Base-by-base conservation (phyloP, 2,113 vertebrate genomes). In the Glaucomys volans region DNA sequence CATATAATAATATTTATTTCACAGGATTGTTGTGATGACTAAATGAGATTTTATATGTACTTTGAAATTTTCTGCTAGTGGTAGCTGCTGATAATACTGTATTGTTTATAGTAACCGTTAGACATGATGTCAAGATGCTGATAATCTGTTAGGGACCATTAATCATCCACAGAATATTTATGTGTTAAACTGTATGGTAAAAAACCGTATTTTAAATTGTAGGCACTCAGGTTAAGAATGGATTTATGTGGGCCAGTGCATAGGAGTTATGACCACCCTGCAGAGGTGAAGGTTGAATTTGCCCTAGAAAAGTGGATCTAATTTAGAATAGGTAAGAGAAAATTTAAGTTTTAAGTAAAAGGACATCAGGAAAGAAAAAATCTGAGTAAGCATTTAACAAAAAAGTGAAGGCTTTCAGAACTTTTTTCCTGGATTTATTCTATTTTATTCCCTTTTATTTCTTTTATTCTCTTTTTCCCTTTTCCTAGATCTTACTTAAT, bases 311-410 rank as follows among this genome's bases (percentile, higher is more conserved):
- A 57, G 12, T 64, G 10, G 40, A 42, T 18, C 81, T 52, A 91
- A 75, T 83, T 87, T 80, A 87, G 62, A 74, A 35, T 74, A 80
- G n/a, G 18, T 18, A 42, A 80, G 89, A 44, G 62, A 37, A 59
- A 83, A 54, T 82, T 90, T 90, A 66, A 82, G 40, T 37, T 81
- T 91, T 30, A 66, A 93, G 85, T 81, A n/a, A 90, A 44, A 54
- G 20, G 20, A 85, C 40, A 14, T 85, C 52, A 88, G 37, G 28
- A 6, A 66, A 86, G 52, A 90, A 84, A 88, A 64, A 62, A 44
- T 44, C 2, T 71, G 76, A 72, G 30, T 66, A 54, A 16, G 28
- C 1, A 44, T 62, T n/a, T 37, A 85, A 32, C 30, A 90, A 77
- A 82, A 87, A 80, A 47, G 10, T 20, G 6, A 47, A 67, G 4